Percentiles rank a stretch among this genome's conserved stretches.
Evolutionary conservation across 2,797 vertebrate species (phyloP).

Genomic region (Craterocephalus amniculus): DNA sequence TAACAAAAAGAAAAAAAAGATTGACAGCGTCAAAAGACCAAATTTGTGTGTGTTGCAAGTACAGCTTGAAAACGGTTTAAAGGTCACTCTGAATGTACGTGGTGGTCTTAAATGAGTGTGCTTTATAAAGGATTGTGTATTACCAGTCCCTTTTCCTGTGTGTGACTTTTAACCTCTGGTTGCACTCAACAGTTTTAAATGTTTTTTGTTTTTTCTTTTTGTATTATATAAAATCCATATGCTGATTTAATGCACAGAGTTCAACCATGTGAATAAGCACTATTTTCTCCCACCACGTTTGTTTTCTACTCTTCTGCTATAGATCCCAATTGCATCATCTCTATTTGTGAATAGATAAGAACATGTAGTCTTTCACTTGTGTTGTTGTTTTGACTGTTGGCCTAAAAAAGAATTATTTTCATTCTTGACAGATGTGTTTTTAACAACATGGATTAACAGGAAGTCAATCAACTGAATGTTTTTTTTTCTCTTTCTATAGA

Average conservation of each 20-base stretch:
- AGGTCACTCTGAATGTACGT: conserved; percentile 60
- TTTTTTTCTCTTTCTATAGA: conserved; percentile 9
- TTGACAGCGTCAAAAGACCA: conserved; percentile 35
- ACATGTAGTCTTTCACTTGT: conserved; percentile 9
- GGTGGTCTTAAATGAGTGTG: conserved; percentile 40
- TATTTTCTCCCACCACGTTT: neutral
- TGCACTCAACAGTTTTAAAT: conserved; percentile 24
- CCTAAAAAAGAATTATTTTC: conserved; percentile 12
- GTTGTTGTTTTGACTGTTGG: conserved; percentile 26
- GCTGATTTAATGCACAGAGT: conserved; percentile 13
- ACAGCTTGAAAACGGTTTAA: conserved; percentile 28
- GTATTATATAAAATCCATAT: conserved; percentile 47
- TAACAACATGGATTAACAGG: conserved; percentile 25
- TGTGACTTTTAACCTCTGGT: conserved; percentile 20
- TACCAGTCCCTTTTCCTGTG: conserved; percentile 18
- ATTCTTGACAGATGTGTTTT: conserved; percentile 19
- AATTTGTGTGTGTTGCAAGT: conserved; percentile 34
- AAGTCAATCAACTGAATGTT: conserved; percentile 61
- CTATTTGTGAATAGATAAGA: conserved; percentile 23
- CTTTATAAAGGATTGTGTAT: conserved; percentile 45
- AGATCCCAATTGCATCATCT: conserved; percentile 23
- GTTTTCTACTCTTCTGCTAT: conserved; percentile 28
- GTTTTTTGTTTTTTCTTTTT: too few species aligned
- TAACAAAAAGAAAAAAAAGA: conserved; percentile 22
- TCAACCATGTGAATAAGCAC: conserved; percentile 27